Evolutionary conservation across 2,888 invertebrate species (phyloP), one percentile per base, ranked within the genome.

Genomic region (Mesorhabditis sp.): DNA sequence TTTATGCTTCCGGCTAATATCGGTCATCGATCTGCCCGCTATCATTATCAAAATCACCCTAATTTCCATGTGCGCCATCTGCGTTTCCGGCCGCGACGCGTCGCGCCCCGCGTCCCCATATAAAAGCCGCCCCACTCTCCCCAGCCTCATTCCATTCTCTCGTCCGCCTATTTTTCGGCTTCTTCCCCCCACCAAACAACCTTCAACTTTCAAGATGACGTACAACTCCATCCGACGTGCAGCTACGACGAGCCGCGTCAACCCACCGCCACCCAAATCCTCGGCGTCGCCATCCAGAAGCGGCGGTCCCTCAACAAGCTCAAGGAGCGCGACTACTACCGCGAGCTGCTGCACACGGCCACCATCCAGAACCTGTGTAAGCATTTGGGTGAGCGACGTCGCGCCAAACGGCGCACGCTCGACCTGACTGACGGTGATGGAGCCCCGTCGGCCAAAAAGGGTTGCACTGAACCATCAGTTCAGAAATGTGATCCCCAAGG

Each of bases 361-460:
- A 78, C 79, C 69, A 82, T 82, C 67, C 76, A 77, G 67, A 74
- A 77, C 65, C 73, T 81, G 71, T 81, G 81, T 77, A 81, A 81
- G 78, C 77, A 77, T 73, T 74, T 81, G 74, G 80, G 81, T 69
- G 80, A 79, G 69, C 71, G 78, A n/a, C 58, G 58, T 10, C 10
- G 10, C 7, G n/a, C 7, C 10, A 10, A n/a, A n/a, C 58, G 58
- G 10, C 58, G 58, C 2, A 50, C 7, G n/a, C 58, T 10, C 58
- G 7, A 10, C 58, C n/a, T 50, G 58, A n/a, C n/a, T 10, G 58
- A n/a, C 58, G 10, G n/a, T 50, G 58, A 50, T 50, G 58, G n/a
- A n/a, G 58, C 58, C 58, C 7, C 58, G 7, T 10, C 7, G n/a
- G n/a, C 58, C 10, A 50, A 50, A 50, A 50, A 50, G n/a, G n/a